Evolutionary conservation across 2,888 invertebrate species (phyloP), one percentile per base, ranked within the genome.

Genomic region (Podabrus alpinus): DNA sequence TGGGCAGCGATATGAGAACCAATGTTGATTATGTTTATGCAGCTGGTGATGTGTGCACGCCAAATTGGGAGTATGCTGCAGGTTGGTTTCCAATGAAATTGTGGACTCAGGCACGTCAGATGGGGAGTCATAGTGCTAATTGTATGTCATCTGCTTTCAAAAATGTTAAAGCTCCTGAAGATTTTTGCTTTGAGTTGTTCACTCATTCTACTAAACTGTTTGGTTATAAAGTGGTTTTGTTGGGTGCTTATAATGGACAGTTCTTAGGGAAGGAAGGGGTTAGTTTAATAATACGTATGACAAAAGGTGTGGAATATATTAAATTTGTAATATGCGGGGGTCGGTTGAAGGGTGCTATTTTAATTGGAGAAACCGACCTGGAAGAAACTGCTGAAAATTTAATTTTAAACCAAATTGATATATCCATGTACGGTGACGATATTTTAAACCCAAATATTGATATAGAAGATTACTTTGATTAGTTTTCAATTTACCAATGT

Each of bases 401-500:
- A 76, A 99, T 99, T 84, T 89, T 99, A 29, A 97, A 99, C 89
- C 94, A 97, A 86, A 90, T 97, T 75, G 97, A 99, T 88, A 89
- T 99, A 74, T 93, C 93, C 72, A 90, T 92, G 10, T 95, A 94
- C 86, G 97, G 97, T 72, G 96, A 97, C 86, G 94, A 98, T 86
- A 92, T 99, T 81, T 90, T 99, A 9, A 94, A 99, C 90, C 98
- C 98, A 16, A 92, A 95, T 85, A 94, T 99, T 84, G 99, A 99
- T 86, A 96, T 99, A 83, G 99, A 99, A 88, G 99, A 99, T 89
- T 99, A 97, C 89, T 99, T 99, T 92, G 99, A 99, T 91, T 99
- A 87, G 87, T 64, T 19, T 64, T 64, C 1, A 64, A 15, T 61
- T 10, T 45, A 5, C 45, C 7, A 24, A 24, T 24, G 21, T n/a